phyloP scores from a whole-genome alignment of 2,113 vertebrate genomes.

The Heloderma charlesbogerti region DNA sequence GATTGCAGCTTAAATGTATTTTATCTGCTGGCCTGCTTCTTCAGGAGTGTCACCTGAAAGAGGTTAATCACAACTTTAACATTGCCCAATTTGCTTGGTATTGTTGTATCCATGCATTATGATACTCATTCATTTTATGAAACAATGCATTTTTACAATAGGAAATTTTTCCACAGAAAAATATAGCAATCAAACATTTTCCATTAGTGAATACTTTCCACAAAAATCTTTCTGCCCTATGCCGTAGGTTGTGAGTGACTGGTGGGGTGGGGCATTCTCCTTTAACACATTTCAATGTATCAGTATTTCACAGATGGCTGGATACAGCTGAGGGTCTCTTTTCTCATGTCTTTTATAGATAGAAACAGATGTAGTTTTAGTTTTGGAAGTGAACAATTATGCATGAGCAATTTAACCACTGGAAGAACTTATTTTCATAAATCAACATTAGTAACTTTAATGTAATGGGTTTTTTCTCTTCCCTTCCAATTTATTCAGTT shows the following conservation, averaged over 20 bases:
- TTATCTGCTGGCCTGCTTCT: no score
- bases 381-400: conserved; percentile 6
- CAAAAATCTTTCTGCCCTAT: neutral
- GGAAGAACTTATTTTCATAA: neutral
- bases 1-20: no score
- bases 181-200: neutral
- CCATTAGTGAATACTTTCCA: neutral
- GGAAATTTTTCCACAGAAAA: neutral
- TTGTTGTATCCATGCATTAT: neutral
- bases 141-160: neutral
- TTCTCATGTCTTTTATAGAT: neutral
- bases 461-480: no score
- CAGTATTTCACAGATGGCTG: neutral
- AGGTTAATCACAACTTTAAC: no score
- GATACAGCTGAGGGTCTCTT: conserved; percentile 3
- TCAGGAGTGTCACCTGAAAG: no score
- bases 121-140: neutral
- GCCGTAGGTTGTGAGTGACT: neutral
- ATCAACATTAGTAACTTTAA: neutral
- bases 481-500: neutral
- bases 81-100: no score
- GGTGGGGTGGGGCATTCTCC: neutral
- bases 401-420: neutral
- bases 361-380: neutral
- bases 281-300: neutral